Conservation (phyloP, 1,140 invertebrate species). For the Listronotus oregonensis region DNA sequence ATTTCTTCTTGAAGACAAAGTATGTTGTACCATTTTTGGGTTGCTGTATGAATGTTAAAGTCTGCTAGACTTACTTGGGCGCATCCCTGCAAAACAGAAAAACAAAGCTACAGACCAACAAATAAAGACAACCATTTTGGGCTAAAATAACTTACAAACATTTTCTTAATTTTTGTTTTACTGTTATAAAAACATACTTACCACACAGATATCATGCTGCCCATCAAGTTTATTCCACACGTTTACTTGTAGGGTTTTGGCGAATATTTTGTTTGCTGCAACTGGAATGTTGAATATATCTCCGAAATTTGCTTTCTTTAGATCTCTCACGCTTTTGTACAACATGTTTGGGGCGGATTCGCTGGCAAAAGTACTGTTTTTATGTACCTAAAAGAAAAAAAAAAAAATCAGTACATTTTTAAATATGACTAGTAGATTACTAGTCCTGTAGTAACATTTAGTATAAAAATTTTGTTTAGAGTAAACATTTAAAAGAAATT, state of each 20-base stretch:
- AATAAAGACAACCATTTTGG: neutral
- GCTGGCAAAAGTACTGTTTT: conserved; percentile 79
- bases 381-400: conserved; percentile 67
- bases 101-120: conserved; percentile 19
- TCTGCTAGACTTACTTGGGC: conserved; percentile 94
- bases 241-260: conserved; percentile 89
- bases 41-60: conserved; percentile 81
- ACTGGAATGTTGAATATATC: conserved; percentile 80
- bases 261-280: conserved; percentile 74
- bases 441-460: neutral
- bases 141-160: neutral
- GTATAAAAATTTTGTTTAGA: too few species aligned
- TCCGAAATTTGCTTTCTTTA: conserved; percentile 78
- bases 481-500: too few species aligned
- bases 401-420: neutral
- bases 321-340: conserved; percentile 75
- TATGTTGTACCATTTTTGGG: conserved; percentile 94
- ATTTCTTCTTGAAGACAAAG: conserved; percentile 83
- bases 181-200: conserved; percentile 60
- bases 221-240: conserved; percentile 72
- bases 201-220: conserved; percentile 75
- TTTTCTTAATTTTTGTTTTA: neutral
- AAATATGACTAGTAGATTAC: neutral
- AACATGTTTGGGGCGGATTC: conserved; percentile 65
- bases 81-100: conserved; percentile 77